phyloP scores from a whole-genome alignment of 2,113 vertebrate species.

The Hypomesus transpacificus region DNA sequence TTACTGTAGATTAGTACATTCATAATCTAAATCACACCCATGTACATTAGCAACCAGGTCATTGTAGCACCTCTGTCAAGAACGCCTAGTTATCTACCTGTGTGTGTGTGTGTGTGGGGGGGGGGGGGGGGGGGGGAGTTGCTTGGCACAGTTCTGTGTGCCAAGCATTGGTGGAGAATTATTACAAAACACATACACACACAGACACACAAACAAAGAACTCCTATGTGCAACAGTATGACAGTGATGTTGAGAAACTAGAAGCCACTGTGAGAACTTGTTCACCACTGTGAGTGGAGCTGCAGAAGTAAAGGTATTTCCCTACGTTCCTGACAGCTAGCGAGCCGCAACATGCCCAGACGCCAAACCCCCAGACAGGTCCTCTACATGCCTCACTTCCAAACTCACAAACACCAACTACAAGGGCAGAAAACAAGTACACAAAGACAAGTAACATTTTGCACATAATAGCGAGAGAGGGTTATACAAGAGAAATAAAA shows the following conservation, averaged over 20 bases:
- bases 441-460: neutral
- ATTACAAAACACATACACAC: neutral
- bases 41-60: neutral
- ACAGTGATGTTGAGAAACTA: neutral
- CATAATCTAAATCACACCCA: neutral
- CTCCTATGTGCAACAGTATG: neutral
- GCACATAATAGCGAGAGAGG: neutral
- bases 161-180: neutral
- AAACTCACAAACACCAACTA: constrained; percentile 29
- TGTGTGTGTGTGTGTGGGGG: neutral
- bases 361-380: constrained; percentile 43
- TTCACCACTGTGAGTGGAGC: constrained; percentile 11
- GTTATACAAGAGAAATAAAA: neutral
- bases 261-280: no score
- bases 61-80: neutral
- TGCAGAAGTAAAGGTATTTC: constrained; percentile 35
- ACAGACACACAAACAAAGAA: neutral
- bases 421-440: constrained; percentile 24
- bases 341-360: constrained; percentile 52
- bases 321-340: constrained; percentile 27
- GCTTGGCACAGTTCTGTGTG: neutral
- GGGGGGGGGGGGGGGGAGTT: no score
- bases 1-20: neutral
- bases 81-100: neutral
- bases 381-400: constrained; percentile 34